Percentiles rank a stretch among this genome's conserved stretches.
Evolutionary conservation across 2,888 invertebrate genomes (phyloP).

Genomic region (Drosophila conformis): DNA sequence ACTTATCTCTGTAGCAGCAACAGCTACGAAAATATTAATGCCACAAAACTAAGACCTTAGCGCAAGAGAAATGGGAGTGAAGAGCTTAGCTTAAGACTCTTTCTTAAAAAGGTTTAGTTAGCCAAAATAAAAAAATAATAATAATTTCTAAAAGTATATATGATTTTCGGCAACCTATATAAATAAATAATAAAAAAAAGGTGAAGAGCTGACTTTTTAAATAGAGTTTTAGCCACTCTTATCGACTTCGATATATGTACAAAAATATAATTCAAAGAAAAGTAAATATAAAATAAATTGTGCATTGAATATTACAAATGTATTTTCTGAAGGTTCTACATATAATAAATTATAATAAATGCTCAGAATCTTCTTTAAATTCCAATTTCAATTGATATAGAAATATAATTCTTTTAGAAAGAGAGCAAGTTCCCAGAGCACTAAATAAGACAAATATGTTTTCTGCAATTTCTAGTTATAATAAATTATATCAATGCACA

Average conservation of each 20-base stretch:
- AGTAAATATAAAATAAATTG: background rate
- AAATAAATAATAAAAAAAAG: background rate
- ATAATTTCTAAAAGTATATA: background rate
- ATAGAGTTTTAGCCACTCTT: background rate
- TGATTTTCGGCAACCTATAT: fast-evolving
- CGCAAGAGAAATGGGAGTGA: too few relatives aligned
- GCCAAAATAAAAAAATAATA: background rate
- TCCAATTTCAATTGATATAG: background rate
- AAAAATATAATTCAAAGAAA: background rate
- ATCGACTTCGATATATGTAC: background rate
- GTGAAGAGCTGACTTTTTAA: background rate
- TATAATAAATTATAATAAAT: too few relatives aligned
- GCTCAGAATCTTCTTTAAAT: background rate
- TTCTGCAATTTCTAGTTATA: background rate
- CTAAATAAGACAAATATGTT: background rate
- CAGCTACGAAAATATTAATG: conserved; percentile 1
- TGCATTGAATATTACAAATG: background rate
- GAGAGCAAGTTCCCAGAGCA: background rate
- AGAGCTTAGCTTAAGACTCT: background rate
- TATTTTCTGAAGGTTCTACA: background rate
- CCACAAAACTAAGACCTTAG: background rate
- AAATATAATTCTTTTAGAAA: background rate
- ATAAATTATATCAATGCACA: background rate
- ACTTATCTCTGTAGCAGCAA: conserved; percentile 17
- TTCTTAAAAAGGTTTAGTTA: background rate